These are phyloP conservation scores for Theonella swinhoei DNA, from an alignment of 37 sponge, comb jelly and placozoan genomes.

Conservation along the genomic window DNA sequence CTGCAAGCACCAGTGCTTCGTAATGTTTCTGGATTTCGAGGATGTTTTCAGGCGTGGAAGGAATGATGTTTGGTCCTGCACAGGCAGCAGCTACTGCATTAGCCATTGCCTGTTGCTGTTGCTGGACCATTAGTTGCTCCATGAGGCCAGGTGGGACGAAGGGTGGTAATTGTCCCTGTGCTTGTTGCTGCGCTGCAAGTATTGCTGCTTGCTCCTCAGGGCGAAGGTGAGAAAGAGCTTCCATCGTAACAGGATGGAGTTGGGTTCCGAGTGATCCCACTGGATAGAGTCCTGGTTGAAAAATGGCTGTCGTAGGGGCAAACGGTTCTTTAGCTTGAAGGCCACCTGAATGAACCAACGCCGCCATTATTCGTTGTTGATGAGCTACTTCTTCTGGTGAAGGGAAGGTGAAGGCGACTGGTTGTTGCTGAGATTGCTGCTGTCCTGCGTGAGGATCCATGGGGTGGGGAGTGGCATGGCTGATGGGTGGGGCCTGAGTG, in stretches of 20 bases:
- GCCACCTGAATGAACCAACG: not conserved
- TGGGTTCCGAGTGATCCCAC: too few species aligned
- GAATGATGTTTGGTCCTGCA: not conserved
- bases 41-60: not conserved
- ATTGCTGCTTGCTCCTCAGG: slow-evolving; percentile 12
- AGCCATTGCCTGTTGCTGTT: not conserved
- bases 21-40: slow-evolving; percentile 32
- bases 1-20: slow-evolving; percentile 16
- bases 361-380: not conserved
- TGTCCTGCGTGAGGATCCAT: not conserved
- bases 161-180: not conserved
- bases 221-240: not conserved
- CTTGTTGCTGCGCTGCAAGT: slow-evolving; percentile 11
- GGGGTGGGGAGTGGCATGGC: not conserved
- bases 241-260: not conserved
- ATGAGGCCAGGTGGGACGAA: not conserved
- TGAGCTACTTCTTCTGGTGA: slow-evolving; percentile 30
- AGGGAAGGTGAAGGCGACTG: slow-evolving; percentile 37
- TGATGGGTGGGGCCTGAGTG: not conserved
- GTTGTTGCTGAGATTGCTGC: slow-evolving; percentile 27
- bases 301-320: not conserved
- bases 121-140: not conserved
- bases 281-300: not conserved
- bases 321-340: not conserved
- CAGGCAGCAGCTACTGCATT: not conserved